Evolutionary conservation across 2,888 invertebrate species (phyloP), one percentile per base, ranked within the genome.

Genomic region (Dorcus parallelipipedus): DNA sequence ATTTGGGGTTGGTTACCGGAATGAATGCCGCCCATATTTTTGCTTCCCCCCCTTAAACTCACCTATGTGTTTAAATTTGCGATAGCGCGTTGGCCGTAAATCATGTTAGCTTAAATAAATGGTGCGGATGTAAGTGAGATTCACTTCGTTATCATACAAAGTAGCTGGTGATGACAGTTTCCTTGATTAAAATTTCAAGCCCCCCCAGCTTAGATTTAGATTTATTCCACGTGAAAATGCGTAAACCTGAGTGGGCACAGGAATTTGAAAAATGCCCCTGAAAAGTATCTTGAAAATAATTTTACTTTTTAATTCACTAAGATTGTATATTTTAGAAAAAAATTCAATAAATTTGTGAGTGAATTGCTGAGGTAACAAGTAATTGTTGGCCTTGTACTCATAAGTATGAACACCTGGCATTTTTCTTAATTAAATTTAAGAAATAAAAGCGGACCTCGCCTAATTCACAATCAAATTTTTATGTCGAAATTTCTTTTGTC

Each of bases 161-260:
- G 59, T 60, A 57, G 56, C 56, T 54, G 58, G 59, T 52, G 63
- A 60, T 64, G 64, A 63, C 64, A 64, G 64, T 64, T 63, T 58
- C 56, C 61, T 59, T 64, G 64, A 64, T 64, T 64, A 64, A 63
- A 64, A 64, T 63, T 64, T 63, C 61, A 53, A 54, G 54, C 51
- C 60, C 26, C 26, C 54, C 56, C 54, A 45, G 42, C 62, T 51
- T 52, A 58, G 59, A 61, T 51, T 53, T 56, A 52, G 58, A 60
- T 56, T 59, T 56, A 57, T 63, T 58, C 54, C 23, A 54, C 42
- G 38, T 41, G 56, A 52, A 61, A 59, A 48, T 49, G 43, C 50
- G 54, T 48, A 41, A 49, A 54, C 54, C 53, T 8, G 55, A 38
- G 47, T 43, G 47, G 49, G 52, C 58, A 52, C 49, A 54, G 51